Evolutionary conservation across 2,888 invertebrate species (phyloP), one percentile per base, ranked within the genome.

Genomic region (Calliopum simillimum): DNA sequence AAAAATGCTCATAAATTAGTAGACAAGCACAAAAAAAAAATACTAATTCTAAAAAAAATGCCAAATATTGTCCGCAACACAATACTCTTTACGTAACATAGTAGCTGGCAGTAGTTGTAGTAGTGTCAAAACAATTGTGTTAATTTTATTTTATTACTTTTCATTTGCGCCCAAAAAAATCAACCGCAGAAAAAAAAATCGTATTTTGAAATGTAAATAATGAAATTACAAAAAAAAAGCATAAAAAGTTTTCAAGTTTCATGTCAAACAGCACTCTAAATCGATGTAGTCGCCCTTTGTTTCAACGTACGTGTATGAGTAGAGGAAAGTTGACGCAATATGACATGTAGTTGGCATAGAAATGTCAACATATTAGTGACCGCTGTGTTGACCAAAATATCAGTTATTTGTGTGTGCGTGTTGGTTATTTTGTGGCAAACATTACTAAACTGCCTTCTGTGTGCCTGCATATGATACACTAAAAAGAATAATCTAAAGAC

Each of bases 71-170:
- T 8, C 0, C 5, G 33, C 33, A 33, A 33, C 33, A 33, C 1
- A 33, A 33, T 33, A 33, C 33, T 8, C 5, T 33, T 8, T 6
- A 33, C 6, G 3, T 33, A 33, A 5, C 33, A 33, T 33, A 33
- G 33, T 21, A 51, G 69, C 72, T n/a, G n/a, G n/a, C n/a, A n/a
- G n/a, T n/a, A n/a, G n/a, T n/a, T n/a, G n/a, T n/a, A n/a, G n/a
- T n/a, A 73, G 73, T 74, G 72, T 74, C 77, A 78, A 79, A 76
- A 77, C 77, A 79, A 78, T 77, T 78, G 76, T 79, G 78, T 81
- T 80, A 79, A 81, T 81, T 80, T 80, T 79, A 79, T 81, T 81
- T 80, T 81, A 80, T 80, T 81, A 80, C 79, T 79, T 80, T 80
- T 81, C 81, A 81, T 81, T 81, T 59, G 49, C 49, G 66, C 33